phyloP scores from a whole-genome alignment of 2,888 invertebrate genomes.

The Hypselothyrea guttata region DNA sequence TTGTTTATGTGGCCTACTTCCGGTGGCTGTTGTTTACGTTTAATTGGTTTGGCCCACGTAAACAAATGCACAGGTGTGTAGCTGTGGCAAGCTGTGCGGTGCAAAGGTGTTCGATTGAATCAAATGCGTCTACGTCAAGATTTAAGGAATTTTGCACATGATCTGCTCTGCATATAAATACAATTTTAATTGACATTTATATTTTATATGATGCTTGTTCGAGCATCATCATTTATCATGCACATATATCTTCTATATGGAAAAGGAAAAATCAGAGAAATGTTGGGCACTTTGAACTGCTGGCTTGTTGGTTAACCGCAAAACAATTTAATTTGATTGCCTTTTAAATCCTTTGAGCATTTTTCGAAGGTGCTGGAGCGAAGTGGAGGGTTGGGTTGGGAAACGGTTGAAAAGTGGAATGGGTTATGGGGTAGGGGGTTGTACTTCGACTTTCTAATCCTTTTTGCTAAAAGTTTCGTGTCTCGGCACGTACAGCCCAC shows the following conservation, averaged over 20 bases:
- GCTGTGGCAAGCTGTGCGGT: conserved; percentile 50
- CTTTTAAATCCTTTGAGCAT: conserved; percentile 59
- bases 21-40: conserved; percentile 68
- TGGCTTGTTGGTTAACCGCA: conserved; percentile 57
- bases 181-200: conserved; percentile 62
- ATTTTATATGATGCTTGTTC: conserved; percentile 43
- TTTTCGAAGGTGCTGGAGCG: conserved; percentile 6
- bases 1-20: conserved; percentile 65
- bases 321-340: conserved; percentile 76
- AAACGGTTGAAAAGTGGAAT: too few relatives aligned
- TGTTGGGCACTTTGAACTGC: conserved; percentile 24
- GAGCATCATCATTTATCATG: conserved; percentile 56
- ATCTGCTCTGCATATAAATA: conserved; percentile 59
- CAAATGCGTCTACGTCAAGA: conserved; percentile 36
- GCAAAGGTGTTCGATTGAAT: conserved; percentile 27
- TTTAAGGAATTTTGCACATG: conserved; percentile 35
- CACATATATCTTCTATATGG: too few relatives aligned
- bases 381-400: too few relatives aligned
- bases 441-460: conserved; percentile 49
- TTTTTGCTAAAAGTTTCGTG: conserved; percentile 54
- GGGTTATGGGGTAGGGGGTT: not conserved
- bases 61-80: conserved; percentile 67
- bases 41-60: conserved; percentile 61
- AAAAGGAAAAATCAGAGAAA: conserved; percentile 25
- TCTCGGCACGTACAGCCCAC: conserved; percentile 62